Conservation (phyloP, 2,888 invertebrate species). For the Dusona sp. region DNA sequence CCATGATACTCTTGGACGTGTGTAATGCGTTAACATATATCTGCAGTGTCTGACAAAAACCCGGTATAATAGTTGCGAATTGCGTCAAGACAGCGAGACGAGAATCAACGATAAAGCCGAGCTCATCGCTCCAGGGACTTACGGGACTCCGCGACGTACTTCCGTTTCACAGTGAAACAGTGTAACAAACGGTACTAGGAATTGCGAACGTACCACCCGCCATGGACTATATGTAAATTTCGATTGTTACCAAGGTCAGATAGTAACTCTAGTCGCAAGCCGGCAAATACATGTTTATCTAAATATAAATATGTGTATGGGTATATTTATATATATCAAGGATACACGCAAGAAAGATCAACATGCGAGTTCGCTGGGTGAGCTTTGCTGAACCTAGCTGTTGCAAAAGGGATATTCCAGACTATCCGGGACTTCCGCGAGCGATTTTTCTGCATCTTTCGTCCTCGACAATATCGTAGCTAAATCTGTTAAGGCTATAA, state of each 20-base stretch:
- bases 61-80: slow-evolving; percentile 42
- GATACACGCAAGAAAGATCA: slow-evolving; percentile 43
- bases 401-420: slow-evolving; percentile 36
- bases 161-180: slow-evolving; percentile 65
- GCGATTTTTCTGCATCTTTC: slow-evolving; percentile 19
- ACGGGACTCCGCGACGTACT: slow-evolving; percentile 66
- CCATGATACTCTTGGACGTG: slow-evolving; percentile 62
- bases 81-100: slow-evolving; percentile 59
- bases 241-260: slow-evolving; percentile 74
- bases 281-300: slow-evolving; percentile 26
- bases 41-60: slow-evolving; percentile 50
- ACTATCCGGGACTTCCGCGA: slow-evolving; percentile 43
- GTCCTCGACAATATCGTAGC: neutral
- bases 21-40: slow-evolving; percentile 41
- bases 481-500: slow-evolving; percentile 15
- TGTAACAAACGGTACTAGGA: slow-evolving; percentile 62
- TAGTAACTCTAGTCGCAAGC: slow-evolving; percentile 68
- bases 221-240: slow-evolving; percentile 70
- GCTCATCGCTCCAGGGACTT: slow-evolving; percentile 55
- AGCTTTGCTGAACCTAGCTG: slow-evolving; percentile 24
- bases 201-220: slow-evolving; percentile 52
- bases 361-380: slow-evolving; percentile 24
- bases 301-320: neutral
- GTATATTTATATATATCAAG: neutral
- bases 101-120: slow-evolving; percentile 61